phyloP scores from a whole-genome alignment of 1,140 invertebrate species.

The Calliopsis andreniformis region DNA sequence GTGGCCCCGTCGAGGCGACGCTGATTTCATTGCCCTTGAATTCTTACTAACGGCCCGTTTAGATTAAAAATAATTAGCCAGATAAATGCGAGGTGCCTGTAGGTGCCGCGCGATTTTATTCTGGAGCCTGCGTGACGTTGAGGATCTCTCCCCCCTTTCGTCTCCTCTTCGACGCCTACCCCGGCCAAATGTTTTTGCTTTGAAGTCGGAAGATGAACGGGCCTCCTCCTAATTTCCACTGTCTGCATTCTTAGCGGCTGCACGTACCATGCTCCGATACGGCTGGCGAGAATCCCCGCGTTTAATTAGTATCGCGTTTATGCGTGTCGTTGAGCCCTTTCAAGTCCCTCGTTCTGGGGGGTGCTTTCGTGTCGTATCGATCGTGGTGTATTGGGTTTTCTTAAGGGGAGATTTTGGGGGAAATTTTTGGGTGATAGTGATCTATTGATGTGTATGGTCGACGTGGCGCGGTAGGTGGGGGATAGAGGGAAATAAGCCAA shows the following conservation, averaged over 20 bases:
- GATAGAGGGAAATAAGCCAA: too few relatives aligned
- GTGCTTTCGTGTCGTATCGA: constrained; percentile 25
- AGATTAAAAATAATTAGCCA: constrained; percentile 80
- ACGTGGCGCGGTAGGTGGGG: too few relatives aligned
- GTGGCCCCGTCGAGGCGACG: constrained; percentile 29
- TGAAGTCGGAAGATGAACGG: constrained; percentile 72
- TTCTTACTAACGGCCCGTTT: constrained; percentile 74
- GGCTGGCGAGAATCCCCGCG: constrained; percentile 44
- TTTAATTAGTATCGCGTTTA: constrained; percentile 72
- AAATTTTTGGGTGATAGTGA: not conserved
- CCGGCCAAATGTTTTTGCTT: constrained; percentile 72
- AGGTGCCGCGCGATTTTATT: constrained; percentile 60
- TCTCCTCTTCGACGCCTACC: not conserved
- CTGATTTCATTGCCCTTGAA: constrained; percentile 80
- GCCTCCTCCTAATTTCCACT: constrained; percentile 71
- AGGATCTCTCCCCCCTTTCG: not conserved
- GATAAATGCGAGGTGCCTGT: constrained; percentile 70
- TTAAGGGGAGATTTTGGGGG: not conserved
- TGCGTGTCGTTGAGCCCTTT: constrained; percentile 43
- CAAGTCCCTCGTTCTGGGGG: constrained; percentile 6
- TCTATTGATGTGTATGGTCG: too few relatives aligned
- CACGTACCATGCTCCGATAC: constrained; percentile 62
- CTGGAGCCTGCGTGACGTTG: constrained; percentile 23
- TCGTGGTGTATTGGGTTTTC: not conserved
- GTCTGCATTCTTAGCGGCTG: constrained; percentile 75